Base-by-base conservation (phyloP, 1,140 invertebrate genomes). In the Cydia amplana region DNA sequence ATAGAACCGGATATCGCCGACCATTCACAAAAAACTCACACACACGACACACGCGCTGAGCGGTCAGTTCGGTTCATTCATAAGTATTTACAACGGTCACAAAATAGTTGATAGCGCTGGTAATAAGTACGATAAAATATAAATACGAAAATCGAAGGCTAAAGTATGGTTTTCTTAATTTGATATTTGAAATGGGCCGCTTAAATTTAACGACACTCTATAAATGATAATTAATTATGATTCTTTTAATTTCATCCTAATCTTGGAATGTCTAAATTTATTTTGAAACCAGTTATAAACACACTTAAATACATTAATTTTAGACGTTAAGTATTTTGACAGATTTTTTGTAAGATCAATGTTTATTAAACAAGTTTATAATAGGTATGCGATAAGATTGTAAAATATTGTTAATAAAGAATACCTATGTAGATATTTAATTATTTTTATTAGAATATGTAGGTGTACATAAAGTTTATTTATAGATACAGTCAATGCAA, bases 1-100 rank as follows among this genome's bases (percentile, higher is more conserved):
- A 79, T 79, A 83, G 84, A 88, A 91, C 91, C 91, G 91, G 91
- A 92, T 91, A 90, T 91, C 85, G 82, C 78, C 80, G 86, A 84
- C 85, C 91, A 92, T 92, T 92, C 91, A 91, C 89, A 91, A 92
- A 92, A 92, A 91, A 89, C 77, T 70, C 49, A 85, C 87, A 79
- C 87, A 78, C 88, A 85, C 87, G 85, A 83, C 81, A 80, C 75
- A n/a, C 46, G 76, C 73, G 23, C 36, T 23, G 28, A 70, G 72
- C 75, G 78, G 79, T 78, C 82, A 86, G 78, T 79, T 78, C 85
- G 80, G 83, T 90, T 87, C 91, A 92, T 92, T 92, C 91, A 92
- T 92, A 85, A 88, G 81, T 78, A 83, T 86, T 89, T 85, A 87
- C 82, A 87, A 84, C 83, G 80, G 78, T 79, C 82, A 86, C 86